These are phyloP conservation scores for Agrochola lota DNA, from an alignment of 2,888 invertebrate species.

Conservation along the genomic window DNA sequence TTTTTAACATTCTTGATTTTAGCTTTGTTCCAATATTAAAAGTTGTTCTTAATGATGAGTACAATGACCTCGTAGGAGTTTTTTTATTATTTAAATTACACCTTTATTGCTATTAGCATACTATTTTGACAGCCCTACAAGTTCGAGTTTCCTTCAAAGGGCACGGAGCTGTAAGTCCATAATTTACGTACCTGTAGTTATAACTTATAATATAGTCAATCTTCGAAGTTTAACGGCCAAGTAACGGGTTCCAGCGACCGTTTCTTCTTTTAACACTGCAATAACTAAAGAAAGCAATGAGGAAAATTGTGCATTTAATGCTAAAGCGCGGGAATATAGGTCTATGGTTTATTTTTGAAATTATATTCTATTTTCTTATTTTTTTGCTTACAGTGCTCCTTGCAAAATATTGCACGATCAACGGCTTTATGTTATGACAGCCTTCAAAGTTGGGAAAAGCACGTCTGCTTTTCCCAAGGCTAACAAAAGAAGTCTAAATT, in stretches of 20 bases:
- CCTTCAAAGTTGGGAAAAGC: no score
- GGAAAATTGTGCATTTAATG: conserved; percentile 40
- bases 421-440: neutral
- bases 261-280: neutral
- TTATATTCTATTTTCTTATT: neutral
- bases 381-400: neutral
- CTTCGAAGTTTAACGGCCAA: conserved; percentile 33
- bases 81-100: neutral
- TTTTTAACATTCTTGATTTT: neutral
- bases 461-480: no score
- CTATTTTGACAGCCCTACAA: conserved; percentile 17
- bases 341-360: neutral
- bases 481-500: neutral
- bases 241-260: conserved; percentile 32
- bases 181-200: conserved; percentile 4
- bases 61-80: neutral
- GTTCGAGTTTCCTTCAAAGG: conserved; percentile 14
- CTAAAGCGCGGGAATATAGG: neutral
- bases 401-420: neutral
- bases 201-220: neutral
- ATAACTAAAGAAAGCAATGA: conserved; percentile 35
- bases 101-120: neutral
- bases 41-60: neutral
- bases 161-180: conserved; percentile 3
- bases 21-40: neutral